phyloP scores from a whole-genome alignment of 2,888 invertebrate genomes.

The Aporophyla lueneburgensis region DNA sequence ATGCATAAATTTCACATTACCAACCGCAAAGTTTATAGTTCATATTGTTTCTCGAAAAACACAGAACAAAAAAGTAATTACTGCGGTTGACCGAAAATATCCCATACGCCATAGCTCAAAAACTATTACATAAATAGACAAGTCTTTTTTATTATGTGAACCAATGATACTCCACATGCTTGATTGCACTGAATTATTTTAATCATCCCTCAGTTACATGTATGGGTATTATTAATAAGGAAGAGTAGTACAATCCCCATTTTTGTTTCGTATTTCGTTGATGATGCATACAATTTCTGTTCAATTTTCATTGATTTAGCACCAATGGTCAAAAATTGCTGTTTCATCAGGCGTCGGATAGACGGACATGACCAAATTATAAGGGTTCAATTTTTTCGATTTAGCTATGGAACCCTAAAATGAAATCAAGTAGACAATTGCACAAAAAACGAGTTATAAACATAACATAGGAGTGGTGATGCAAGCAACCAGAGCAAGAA shows the following conservation, averaged over 20 bases:
- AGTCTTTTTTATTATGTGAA: too few species aligned
- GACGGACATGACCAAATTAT: background rate
- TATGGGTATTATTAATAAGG: background rate
- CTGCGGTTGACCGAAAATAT: background rate
- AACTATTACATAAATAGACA: too few species aligned
- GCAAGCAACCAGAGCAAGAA: conserved; percentile 64
- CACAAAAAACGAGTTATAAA: conserved; percentile 45
- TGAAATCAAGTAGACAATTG: conserved; percentile 17
- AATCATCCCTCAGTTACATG: background rate
- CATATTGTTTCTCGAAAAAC: background rate
- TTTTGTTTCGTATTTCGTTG: background rate
- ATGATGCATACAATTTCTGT: background rate
- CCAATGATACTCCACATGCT: background rate
- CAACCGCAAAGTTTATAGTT: background rate
- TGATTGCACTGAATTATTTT: background rate
- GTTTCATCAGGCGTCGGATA: too few species aligned
- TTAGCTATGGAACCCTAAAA: conserved; percentile 6
- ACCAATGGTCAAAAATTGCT: background rate
- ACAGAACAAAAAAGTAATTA: background rate
- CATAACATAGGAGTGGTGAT: conserved; percentile 31
- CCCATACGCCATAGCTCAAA: too few species aligned
- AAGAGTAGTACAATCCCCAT: background rate
- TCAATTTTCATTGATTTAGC: background rate
- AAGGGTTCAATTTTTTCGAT: background rate
- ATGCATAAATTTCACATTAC: background rate